phyloP scores from a whole-genome alignment of 1,140 invertebrate species.

The Littorina saxatilis region DNA sequence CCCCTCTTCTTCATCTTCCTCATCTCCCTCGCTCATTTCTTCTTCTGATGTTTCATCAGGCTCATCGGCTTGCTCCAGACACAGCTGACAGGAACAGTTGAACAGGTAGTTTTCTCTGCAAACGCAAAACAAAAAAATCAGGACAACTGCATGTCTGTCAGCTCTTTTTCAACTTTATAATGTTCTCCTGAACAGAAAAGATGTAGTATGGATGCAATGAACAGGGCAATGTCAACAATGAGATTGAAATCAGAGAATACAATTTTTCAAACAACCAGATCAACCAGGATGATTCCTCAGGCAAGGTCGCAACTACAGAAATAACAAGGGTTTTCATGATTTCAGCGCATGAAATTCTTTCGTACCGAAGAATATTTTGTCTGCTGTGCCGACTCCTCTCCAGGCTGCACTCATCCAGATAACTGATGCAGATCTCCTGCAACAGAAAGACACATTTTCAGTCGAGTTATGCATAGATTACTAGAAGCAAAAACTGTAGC shows the following conservation, averaged over 20 bases:
- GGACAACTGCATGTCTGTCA: not conserved
- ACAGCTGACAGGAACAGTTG: slow-evolving; percentile 87
- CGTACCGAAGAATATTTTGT: slow-evolving; percentile 84
- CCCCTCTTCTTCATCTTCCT: too few species aligned
- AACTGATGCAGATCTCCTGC: slow-evolving; percentile 91
- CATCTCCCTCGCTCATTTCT: slow-evolving; percentile 78
- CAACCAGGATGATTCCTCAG: not conserved
- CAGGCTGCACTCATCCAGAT: slow-evolving; percentile 90
- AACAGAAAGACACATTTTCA: slow-evolving; percentile 43
- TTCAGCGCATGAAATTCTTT: too few species aligned
- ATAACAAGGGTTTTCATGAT: too few species aligned
- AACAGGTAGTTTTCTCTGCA: slow-evolving; percentile 91
- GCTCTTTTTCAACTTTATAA: not conserved
- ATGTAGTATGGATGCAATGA: not conserved
- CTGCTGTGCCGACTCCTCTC: slow-evolving; percentile 89
- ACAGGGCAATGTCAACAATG: too few species aligned
- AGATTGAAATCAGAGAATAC: too few species aligned
- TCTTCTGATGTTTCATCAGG: slow-evolving; percentile 89
- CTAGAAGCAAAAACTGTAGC: not conserved
- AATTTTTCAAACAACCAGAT: too few species aligned
- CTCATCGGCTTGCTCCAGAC: slow-evolving; percentile 84
- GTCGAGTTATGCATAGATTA: too few species aligned
- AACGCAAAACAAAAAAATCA: slow-evolving; percentile 17
- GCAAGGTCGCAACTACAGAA: not conserved
- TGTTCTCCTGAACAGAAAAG: not conserved